Percentiles rank a stretch among this genome's conserved stretches.
phyloP scores from a whole-genome alignment of 2,113 vertebrate species.

The Thryonomys swinderianus region DNA sequence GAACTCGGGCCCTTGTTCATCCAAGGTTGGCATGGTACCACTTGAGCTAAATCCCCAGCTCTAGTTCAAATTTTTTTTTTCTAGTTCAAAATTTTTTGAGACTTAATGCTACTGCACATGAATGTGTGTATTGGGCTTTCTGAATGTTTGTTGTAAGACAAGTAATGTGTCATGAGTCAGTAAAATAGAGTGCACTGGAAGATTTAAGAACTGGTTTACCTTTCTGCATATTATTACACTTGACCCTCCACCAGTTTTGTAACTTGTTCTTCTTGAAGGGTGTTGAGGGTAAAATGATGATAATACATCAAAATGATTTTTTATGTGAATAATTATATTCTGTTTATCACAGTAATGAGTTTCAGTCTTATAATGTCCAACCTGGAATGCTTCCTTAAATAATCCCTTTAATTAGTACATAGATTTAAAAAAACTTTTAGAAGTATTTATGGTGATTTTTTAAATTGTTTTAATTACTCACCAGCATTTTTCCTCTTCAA shows the following conservation, averaged over 20 bases:
- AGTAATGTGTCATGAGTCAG: slow-evolving; percentile 34
- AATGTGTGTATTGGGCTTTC: not conserved
- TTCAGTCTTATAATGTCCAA: slow-evolving; percentile 5
- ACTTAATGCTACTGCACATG: not conserved
- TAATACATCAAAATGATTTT: slow-evolving; percentile 11
- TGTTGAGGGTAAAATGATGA: slow-evolving; percentile 32
- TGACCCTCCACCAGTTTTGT: not conserved
- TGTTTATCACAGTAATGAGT: slow-evolving; percentile 11
- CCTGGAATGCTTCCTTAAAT: not conserved
- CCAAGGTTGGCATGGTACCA: too few species aligned
- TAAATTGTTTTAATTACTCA: not conserved
- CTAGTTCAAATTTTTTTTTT: too few species aligned
- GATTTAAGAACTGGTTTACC: slow-evolving; percentile 23
- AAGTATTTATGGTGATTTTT: not conserved
- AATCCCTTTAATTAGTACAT: not conserved
- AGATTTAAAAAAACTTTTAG: not conserved
- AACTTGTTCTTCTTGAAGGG: not conserved
- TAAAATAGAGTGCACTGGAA: not conserved
- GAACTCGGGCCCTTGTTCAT: too few species aligned
- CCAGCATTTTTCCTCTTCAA: not conserved
- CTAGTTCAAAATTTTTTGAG: slow-evolving; percentile 1
- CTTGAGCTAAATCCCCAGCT: too few species aligned
- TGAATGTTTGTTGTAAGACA: slow-evolving; percentile 21
- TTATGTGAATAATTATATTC: not conserved
- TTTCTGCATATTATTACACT: slow-evolving; percentile 30